Conservation (phyloP, 1,140 invertebrate species). For the Brachionus rubens region DNA sequence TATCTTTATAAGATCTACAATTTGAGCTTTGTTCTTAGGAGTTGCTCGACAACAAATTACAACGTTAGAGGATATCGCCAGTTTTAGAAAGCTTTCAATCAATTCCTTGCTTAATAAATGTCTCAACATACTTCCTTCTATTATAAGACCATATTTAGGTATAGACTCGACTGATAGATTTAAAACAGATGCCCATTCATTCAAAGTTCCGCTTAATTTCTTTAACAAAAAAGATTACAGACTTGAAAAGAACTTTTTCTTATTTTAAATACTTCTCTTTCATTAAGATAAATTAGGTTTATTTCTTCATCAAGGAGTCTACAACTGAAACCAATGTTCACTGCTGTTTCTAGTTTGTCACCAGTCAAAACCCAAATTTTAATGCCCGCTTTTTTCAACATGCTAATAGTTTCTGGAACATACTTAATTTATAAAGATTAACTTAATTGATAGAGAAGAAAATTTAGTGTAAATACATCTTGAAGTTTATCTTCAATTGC, state of each 20-base stretch:
- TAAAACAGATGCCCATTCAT: neutral
- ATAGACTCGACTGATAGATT: neutral
- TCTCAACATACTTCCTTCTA: slow-evolving; percentile 70
- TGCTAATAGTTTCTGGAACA: slow-evolving; percentile 48
- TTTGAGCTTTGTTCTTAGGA: slow-evolving; percentile 87
- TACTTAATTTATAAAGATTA: slow-evolving; percentile 47
- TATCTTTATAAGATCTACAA: slow-evolving; percentile 87
- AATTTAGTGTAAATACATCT: slow-evolving; percentile 62
- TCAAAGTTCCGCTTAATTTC: neutral
- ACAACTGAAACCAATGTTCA: slow-evolving; percentile 77
- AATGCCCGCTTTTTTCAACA: slow-evolving; percentile 70
- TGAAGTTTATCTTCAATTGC: slow-evolving; percentile 95
- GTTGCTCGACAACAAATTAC: slow-evolving; percentile 89
- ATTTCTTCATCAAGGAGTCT: slow-evolving; percentile 1
- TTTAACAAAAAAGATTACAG: neutral
- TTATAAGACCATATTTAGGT: slow-evolving; percentile 40
- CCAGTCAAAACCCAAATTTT: slow-evolving; percentile 93
- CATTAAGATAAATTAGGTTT: slow-evolving; percentile 80
- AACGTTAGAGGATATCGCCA: slow-evolving; percentile 85
- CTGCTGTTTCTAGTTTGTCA: slow-evolving; percentile 98
- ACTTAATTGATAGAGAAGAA: neutral
- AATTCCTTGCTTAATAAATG: slow-evolving; percentile 87
- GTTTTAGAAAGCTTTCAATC: slow-evolving; percentile 83
- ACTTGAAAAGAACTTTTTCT: neutral
- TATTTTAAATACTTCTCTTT: slow-evolving; percentile 75